Conservation (phyloP, 2,888 invertebrate genomes). For the Aethes cnicana region DNA sequence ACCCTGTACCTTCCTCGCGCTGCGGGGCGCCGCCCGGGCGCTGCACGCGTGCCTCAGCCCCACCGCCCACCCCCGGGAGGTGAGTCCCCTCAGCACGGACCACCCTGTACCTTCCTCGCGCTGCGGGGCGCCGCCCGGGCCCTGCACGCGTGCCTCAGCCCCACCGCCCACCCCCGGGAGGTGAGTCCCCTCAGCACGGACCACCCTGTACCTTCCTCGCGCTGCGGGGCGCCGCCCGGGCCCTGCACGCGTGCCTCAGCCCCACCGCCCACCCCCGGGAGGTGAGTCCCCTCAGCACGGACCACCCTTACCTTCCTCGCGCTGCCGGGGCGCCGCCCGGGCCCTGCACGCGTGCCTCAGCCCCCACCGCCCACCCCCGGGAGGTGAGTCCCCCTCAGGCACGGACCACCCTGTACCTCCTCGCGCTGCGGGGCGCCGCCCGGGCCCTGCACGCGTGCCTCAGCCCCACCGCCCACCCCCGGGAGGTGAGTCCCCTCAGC, state of each 20-base stretch:
- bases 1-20: slow-evolving; percentile 80
- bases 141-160: slow-evolving; percentile 87
- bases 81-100: too few species aligned
- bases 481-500: too few species aligned
- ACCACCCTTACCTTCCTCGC: slow-evolving; percentile 85
- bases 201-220: slow-evolving; percentile 85
- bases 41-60: slow-evolving; percentile 85
- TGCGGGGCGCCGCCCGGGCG: slow-evolving; percentile 67
- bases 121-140: slow-evolving; percentile 44
- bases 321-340: slow-evolving; percentile 58
- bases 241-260: slow-evolving; percentile 86
- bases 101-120: slow-evolving; percentile 85
- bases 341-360: slow-evolving; percentile 84
- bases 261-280: slow-evolving; percentile 87
- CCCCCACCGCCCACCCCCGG: slow-evolving; percentile 85
- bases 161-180: slow-evolving; percentile 86
- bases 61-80: slow-evolving; percentile 86
- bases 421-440: slow-evolving; percentile 64
- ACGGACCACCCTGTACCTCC: slow-evolving; percentile 86
- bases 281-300: slow-evolving; percentile 86
- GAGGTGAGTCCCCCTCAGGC: slow-evolving; percentile 88
- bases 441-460: slow-evolving; percentile 84
- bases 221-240: slow-evolving; percentile 41
- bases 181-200: too few species aligned
- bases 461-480: slow-evolving; percentile 86